Percentiles rank a stretch among this genome's conserved stretches.
Evolutionary conservation across 2,888 invertebrate species (phyloP).

Genomic region (Sepioteuthis lessoniana): DNA sequence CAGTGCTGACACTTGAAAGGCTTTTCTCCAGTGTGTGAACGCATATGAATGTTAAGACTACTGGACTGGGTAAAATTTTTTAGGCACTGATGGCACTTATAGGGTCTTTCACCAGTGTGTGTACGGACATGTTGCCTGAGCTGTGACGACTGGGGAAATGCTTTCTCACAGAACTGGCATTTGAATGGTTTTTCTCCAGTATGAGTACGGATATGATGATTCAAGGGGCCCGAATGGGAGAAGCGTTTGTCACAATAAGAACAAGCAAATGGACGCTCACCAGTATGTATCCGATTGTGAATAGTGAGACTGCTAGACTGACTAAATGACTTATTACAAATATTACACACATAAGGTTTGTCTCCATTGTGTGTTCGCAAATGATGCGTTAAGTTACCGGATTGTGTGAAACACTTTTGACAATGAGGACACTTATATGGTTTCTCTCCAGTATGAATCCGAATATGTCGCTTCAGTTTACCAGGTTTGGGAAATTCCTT

Average conservation of each 20-base stretch:
- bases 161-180: conserved; percentile 9
- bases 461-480: background rate
- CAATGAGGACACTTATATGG: background rate
- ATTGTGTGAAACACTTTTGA: conserved; percentile 1
- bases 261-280: conserved; percentile 11
- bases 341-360: background rate
- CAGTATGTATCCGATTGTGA: background rate
- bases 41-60: background rate
- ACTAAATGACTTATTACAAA: background rate
- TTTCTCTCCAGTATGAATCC: background rate
- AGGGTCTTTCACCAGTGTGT: background rate
- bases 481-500: background rate
- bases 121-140: background rate
- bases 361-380: background rate
- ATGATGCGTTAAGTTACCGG: background rate
- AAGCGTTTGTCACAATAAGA: background rate
- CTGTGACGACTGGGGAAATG: background rate
- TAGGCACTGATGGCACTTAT: background rate
- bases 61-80: background rate
- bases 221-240: background rate
- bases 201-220: background rate
- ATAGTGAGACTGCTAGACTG: background rate
- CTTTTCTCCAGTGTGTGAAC: background rate
- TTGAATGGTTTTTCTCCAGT: background rate
- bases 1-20: background rate